Evolutionary conservation across 2,888 invertebrate genomes (phyloP), one percentile per base, ranked within the genome.

Genomic region (Habroteleia sp.): DNA sequence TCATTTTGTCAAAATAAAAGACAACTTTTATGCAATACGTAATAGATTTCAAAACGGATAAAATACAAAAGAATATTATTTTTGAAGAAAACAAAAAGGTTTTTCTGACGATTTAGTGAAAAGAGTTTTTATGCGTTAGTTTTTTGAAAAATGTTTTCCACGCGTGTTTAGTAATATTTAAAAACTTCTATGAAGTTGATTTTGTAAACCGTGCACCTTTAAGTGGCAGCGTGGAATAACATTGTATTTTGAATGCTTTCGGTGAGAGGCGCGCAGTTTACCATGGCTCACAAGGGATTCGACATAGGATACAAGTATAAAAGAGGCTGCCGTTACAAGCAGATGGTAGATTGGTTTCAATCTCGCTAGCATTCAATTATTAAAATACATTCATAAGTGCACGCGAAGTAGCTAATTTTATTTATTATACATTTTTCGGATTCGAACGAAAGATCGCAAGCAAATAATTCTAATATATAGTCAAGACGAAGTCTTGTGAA

Each of bases 301-400:
- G 60, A 37, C 44, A 37, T 37, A 37, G 44, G 50, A 44, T 60
- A 44, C 39, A 68, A 25, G 44, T 56, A 68, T 69, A 52, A 69
- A 69, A 50, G 50, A 20, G 42, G 42, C 14, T 69, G 68, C 60
- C 27, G 50, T 69, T 60, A 33, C 41, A 50, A 8, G 42, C 69
- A 62, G 60, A 52, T 69, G 69, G 60, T 60, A 69, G 52, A 69
- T 69, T 60, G 60, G 60, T 60, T 60, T 69, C 60, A 69, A 52
- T 60, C 60, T 50, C 69, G 6, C 17, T 44, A 44, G 31, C 31
- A 44, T 69, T 69, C 52, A 69, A 62, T 69, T 69, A 69, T 69
- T 60, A 69, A 69, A 69, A 69, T 60, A 69, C 42, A 69, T 60
- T 60, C 44, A 44, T 69, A 60, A 69, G 50, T 29, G 52, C 48